A percentile compares a stretch with the other conserved stretches of the same genome.
phyloP scores from a whole-genome alignment of 1,140 invertebrate genomes.

The Parasteatoda tepidariorum region DNA sequence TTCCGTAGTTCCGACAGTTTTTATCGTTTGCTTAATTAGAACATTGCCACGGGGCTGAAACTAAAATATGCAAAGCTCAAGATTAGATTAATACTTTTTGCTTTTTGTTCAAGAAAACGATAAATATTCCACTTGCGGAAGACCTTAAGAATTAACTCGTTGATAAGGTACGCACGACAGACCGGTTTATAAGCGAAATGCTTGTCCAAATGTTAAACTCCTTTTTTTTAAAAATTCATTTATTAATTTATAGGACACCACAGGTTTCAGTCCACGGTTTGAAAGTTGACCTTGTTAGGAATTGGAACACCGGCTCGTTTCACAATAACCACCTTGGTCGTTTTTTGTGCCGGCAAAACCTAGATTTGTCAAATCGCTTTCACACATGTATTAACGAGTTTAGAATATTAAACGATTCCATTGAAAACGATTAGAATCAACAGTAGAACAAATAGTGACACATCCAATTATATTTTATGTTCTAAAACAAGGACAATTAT shows the following conservation, averaged over 20 bases:
- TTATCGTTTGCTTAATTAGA: constrained; percentile 13
- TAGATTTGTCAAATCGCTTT: neutral
- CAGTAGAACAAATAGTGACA: neutral
- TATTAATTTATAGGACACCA: constrained; percentile 27
- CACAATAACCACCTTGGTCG: constrained; percentile 35
- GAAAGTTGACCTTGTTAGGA: constrained; percentile 50
- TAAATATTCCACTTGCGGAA: constrained; percentile 45
- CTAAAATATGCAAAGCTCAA: neutral
- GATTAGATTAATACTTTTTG: neutral
- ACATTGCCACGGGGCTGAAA: constrained; percentile 13
- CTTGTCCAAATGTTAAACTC: constrained; percentile 15
- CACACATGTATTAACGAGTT: neutral
- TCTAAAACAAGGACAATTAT: neutral
- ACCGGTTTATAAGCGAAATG: constrained; percentile 27
- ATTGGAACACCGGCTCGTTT: constrained; percentile 26
- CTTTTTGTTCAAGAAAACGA: constrained; percentile 9
- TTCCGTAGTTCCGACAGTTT: neutral
- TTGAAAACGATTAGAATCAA: neutral
- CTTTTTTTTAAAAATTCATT: constrained; percentile 12
- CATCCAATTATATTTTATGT: constrained; percentile 1
- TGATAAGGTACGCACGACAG: neutral
- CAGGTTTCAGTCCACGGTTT: constrained; percentile 3
- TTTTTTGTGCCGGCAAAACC: neutral
- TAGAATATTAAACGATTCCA: constrained; percentile 13
- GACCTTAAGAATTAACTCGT: constrained; percentile 19